phyloP scores from a whole-genome alignment of 2,797 vertebrate species.

The Fringilla coelebs region DNA sequence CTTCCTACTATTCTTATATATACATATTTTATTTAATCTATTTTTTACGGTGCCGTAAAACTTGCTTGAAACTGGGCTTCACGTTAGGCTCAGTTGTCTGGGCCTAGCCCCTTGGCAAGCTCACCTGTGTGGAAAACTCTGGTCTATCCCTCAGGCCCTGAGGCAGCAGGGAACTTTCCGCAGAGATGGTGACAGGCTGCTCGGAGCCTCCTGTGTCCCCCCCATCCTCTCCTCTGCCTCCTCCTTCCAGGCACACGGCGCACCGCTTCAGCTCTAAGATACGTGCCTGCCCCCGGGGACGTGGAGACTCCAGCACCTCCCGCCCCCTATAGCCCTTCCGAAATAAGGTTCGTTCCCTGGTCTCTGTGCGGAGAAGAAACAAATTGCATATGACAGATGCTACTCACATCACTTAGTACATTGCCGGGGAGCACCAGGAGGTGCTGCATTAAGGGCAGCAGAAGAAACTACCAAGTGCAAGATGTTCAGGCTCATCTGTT shows the following conservation, averaged over 20 bases:
- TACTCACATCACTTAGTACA: not conserved
- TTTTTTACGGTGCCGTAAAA: not conserved
- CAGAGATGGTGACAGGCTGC: not conserved
- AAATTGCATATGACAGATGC: not conserved
- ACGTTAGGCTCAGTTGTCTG: not conserved
- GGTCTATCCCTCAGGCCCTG: not conserved
- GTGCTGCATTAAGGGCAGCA: not conserved
- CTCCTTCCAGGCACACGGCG: not conserved
- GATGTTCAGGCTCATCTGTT: slow-evolving; percentile 15
- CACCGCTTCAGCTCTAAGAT: not conserved
- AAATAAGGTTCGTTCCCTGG: not conserved
- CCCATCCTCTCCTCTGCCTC: not conserved
- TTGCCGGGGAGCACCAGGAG: not conserved
- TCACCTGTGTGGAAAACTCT: slow-evolving; percentile 9
- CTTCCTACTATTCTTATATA: not conserved
- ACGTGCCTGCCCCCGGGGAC: not conserved
- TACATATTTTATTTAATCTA: not conserved
- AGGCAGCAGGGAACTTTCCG: slow-evolving; percentile 37
- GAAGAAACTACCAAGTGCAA: not conserved
- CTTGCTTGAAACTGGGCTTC: not conserved
- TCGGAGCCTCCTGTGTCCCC: not conserved
- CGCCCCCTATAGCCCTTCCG: not conserved
- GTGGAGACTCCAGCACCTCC: not conserved
- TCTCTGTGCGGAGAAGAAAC: not conserved
- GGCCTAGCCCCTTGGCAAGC: not conserved